Evolutionary conservation across 2,888 invertebrate species (phyloP).

Genomic region (Caenorhabditis sinica): DNA sequence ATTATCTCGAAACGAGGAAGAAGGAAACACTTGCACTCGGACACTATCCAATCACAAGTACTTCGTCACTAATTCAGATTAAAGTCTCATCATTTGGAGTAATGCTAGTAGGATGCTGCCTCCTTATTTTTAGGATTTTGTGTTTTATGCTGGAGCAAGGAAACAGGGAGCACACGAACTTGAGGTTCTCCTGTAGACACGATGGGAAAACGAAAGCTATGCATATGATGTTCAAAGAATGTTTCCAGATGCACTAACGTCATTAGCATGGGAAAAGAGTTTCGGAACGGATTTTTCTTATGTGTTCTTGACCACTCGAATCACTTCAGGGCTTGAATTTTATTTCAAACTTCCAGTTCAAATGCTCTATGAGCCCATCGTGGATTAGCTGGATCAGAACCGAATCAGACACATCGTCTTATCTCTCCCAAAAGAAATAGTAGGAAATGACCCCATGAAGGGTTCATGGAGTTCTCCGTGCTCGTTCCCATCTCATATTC

Average conservation of each 20-base stretch:
- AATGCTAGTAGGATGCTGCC: background rate
- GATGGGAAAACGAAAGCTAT: background rate
- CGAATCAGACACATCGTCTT: background rate
- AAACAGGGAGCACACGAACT: too few species aligned
- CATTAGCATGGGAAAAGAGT: background rate
- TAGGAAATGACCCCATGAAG: background rate
- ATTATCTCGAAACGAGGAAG: slow-evolving; percentile 25
- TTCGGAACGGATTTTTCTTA: background rate
- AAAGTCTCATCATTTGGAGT: slow-evolving; percentile 26
- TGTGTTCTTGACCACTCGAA: background rate
- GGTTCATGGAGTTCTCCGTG: slow-evolving; percentile 11
- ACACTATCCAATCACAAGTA: slow-evolving; percentile 7
- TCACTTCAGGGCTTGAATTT: background rate
- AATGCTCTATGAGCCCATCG: background rate
- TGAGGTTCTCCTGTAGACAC: background rate
- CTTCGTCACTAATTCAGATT: slow-evolving; percentile 40
- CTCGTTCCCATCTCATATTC: slow-evolving; percentile 6
- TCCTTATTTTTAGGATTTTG: background rate
- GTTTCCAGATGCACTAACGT: background rate
- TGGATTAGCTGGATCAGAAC: background rate
- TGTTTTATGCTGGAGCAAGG: background rate
- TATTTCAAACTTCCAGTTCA: background rate
- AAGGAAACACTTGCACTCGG: slow-evolving; percentile 23
- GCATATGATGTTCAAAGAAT: background rate
- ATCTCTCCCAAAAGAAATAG: background rate